Conservation (phyloP, 1,140 invertebrate genomes). For the Bursaphelenchus mucronatus region DNA sequence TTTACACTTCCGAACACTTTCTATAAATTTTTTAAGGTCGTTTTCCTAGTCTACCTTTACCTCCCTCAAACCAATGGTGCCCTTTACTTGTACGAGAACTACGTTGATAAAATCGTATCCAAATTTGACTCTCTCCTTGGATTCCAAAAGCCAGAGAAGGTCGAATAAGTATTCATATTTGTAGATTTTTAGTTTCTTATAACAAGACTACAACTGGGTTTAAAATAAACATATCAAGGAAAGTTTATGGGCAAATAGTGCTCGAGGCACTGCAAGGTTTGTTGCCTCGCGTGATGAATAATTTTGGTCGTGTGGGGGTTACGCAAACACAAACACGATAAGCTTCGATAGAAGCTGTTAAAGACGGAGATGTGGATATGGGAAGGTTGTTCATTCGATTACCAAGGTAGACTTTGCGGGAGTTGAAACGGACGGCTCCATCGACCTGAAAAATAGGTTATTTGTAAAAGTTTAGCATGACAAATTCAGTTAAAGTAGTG, state of each 20-base stretch:
- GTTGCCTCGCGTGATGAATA: slow-evolving; percentile 49
- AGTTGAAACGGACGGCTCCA: slow-evolving; percentile 39
- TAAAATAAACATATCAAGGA: background rate
- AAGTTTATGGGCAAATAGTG: slow-evolving; percentile 38
- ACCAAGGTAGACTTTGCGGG: slow-evolving; percentile 33
- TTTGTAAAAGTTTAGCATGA: no score
- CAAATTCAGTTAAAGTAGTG: no score
- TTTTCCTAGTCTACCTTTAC: slow-evolving; percentile 51
- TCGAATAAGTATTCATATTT: background rate
- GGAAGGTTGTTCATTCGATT: slow-evolving; percentile 34
- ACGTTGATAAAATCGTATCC: slow-evolving; percentile 43
- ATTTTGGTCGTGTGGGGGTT: slow-evolving; percentile 37
- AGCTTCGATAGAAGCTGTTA: slow-evolving; percentile 54
- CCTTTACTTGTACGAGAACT: slow-evolving; percentile 30
- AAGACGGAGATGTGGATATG: slow-evolving; percentile 46
- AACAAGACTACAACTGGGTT: no score
- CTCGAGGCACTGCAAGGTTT: slow-evolving; percentile 42
- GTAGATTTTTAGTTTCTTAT: no score
- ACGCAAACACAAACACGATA: slow-evolving; percentile 47
- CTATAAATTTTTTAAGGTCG: slow-evolving; percentile 41
- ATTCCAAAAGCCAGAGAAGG: slow-evolving; percentile 8
- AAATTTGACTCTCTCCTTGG: slow-evolving; percentile 12
- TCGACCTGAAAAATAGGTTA: slow-evolving; percentile 33
- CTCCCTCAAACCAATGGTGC: slow-evolving; percentile 52
- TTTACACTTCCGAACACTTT: slow-evolving; percentile 26